A percentile compares a stretch with the other conserved stretches of the same genome.
These are phyloP conservation scores for Phataginus tetradactyla DNA, from an alignment of 2,797 vertebrate genomes.

Conservation along the genomic window DNA sequence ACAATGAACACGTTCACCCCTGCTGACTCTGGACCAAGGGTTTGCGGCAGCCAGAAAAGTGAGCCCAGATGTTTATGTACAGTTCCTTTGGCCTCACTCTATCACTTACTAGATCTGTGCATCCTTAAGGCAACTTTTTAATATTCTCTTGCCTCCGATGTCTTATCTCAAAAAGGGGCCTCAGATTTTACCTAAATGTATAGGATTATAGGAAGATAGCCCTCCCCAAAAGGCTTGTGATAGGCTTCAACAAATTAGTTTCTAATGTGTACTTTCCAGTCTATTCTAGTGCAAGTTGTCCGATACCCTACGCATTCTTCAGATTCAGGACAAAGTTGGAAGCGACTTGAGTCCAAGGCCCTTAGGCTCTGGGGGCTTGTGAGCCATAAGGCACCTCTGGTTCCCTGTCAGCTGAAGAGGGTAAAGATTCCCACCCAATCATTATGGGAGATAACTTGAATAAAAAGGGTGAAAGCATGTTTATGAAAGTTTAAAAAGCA, in stretches of 20 bases:
- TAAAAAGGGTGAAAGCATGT: neutral
- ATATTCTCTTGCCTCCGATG: neutral
- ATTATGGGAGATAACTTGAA: neutral
- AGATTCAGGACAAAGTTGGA: neutral
- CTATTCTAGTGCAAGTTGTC: neutral
- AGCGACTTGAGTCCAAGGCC: neutral
- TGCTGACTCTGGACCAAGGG: neutral
- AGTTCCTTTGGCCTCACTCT: neutral
- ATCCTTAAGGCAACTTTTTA: neutral
- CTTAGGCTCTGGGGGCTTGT: neutral
- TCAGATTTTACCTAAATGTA: neutral
- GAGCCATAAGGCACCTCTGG: neutral
- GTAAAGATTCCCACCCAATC: neutral
- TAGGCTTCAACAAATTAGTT: neutral
- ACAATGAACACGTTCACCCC: too few relatives aligned
- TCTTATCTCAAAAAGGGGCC: neutral
- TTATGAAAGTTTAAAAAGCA: neutral
- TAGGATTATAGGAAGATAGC: neutral
- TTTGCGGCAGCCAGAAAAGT: neutral
- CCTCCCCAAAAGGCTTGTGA: neutral
- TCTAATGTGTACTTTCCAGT: neutral
- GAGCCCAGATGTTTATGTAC: too few relatives aligned
- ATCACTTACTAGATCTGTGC: neutral
- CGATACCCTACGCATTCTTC: neutral
- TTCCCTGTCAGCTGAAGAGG: neutral